These are phyloP conservation scores for Parnassius glacialis DNA, from an alignment of 2,888 invertebrate species.

Conservation along the genomic window DNA sequence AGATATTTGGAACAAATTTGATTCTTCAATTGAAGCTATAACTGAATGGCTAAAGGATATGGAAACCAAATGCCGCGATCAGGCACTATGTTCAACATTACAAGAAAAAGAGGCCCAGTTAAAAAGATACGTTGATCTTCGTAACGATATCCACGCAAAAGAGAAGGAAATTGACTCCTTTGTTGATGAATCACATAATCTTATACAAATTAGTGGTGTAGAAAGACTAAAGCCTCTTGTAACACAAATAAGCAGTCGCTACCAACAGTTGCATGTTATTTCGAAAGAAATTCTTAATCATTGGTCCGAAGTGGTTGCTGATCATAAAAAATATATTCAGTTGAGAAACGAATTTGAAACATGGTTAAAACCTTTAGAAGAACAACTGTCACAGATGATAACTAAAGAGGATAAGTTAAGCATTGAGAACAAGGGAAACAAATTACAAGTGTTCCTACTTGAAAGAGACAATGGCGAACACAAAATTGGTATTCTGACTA, in stretches of 20 bases:
- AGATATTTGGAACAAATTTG: constrained; percentile 93
- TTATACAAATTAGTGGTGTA: constrained; percentile 91
- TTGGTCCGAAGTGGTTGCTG: constrained; percentile 90
- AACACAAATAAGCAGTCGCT: constrained; percentile 93
- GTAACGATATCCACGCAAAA: constrained; percentile 88
- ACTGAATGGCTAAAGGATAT: constrained; percentile 93
- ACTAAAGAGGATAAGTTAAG: constrained; percentile 84
- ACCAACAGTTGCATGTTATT: constrained; percentile 88
- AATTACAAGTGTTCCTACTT: constrained; percentile 85
- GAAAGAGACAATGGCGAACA: constrained; percentile 93
- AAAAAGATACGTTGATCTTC: constrained; percentile 85
- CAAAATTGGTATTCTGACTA: constrained; percentile 86
- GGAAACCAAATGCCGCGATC: constrained; percentile 92
- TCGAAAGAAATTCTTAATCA: constrained; percentile 93
- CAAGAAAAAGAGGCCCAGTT: constrained; percentile 90
- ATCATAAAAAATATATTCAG: constrained; percentile 89
- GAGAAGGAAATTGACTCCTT: constrained; percentile 94
- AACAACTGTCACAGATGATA: constrained; percentile 82
- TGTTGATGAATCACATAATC: constrained; percentile 92
- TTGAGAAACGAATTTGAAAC: constrained; percentile 86
- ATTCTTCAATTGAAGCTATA: constrained; percentile 88
- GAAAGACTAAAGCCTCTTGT: constrained; percentile 92
- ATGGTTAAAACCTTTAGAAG: constrained; percentile 90
- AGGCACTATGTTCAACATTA: constrained; percentile 89
- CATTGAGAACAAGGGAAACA: constrained; percentile 84